These are phyloP conservation scores for Ennomos quercinarius DNA, from an alignment of 2,888 invertebrate species.

Conservation along the genomic window DNA sequence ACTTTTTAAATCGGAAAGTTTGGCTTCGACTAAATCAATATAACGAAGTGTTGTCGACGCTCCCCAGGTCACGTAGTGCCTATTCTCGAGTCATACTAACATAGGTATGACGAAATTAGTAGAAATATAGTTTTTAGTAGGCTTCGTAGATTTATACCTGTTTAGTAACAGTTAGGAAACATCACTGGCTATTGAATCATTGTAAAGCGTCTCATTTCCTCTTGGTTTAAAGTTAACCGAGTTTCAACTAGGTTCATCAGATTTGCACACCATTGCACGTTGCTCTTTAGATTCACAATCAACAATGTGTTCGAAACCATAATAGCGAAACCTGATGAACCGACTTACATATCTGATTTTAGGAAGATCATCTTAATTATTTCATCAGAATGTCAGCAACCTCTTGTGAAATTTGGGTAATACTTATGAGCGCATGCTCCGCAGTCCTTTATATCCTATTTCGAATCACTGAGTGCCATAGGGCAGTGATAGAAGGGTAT, in stretches of 20 bases:
- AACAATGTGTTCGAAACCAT: too few relatives aligned
- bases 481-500: too few relatives aligned
- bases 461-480: slow-evolving; percentile 10
- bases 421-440: slow-evolving; percentile 50
- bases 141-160: neutral
- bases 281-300: too few relatives aligned
- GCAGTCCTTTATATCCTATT: slow-evolving; percentile 19
- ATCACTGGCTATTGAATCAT: slow-evolving; percentile 21
- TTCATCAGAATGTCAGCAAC: slow-evolving; percentile 43
- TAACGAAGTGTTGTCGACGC: slow-evolving; percentile 48
- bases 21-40: slow-evolving; percentile 48
- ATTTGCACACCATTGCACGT: too few relatives aligned
- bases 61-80: slow-evolving; percentile 58
- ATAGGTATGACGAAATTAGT: slow-evolving; percentile 23
- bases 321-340: too few relatives aligned
- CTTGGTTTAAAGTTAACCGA: slow-evolving; percentile 1
- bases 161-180: slow-evolving; percentile 20
- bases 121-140: neutral
- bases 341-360: too few relatives aligned
- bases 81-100: slow-evolving; percentile 8
- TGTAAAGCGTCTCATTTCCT: slow-evolving; percentile 13
- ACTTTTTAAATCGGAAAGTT: slow-evolving; percentile 38
- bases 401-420: slow-evolving; percentile 43
- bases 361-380: neutral
- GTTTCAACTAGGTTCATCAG: slow-evolving; percentile 29